Base-by-base conservation (phyloP, 2,888 invertebrate genomes). In the Drosophila kambysellisi region DNA sequence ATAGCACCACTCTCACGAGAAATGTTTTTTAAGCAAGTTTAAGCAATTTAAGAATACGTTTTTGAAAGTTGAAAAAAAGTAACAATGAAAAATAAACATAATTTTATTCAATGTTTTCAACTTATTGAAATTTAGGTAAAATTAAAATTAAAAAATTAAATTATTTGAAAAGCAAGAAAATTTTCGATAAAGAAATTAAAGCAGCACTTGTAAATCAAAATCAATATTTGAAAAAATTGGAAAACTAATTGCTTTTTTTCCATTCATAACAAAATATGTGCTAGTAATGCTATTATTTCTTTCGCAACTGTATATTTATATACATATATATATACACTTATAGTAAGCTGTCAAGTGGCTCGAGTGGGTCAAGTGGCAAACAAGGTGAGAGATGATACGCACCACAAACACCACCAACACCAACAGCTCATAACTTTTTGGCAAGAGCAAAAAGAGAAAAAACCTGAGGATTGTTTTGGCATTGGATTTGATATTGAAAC, bases 281-380 rank as follows among this genome's bases (percentile, higher is more conserved):
- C 4, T 4, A 41, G 41, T n/a, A 17, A 64, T 48, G 46, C 59
- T 70, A 46, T 35, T 41, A 41, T 41, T 41, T 41, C 41, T 4
- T 4, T n/a, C 11, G n/a, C 11, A 17, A 29, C 62, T 58, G 62
- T 48, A 51, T 63, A 37, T 20, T 29, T 29, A n/a, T 37, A 12
- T 20, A 20, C 0, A 20, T 1, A 41, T n/a, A 43, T 12, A 43
- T 35, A 61, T 68, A 79, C 85, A 79, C 83, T 83, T 72, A 66
- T 70, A 56, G 46, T 70, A 73, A 64, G 68, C 86, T 80, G 83
- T 68, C 81, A 80, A 82, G 82, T 82, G 76, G 70, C 41, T 73
- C 57, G 72, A 76, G 60, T 66, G 72, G 80, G 79, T 69, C 80
- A 70, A 66, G 62, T 65, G 75, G 54, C 48, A 58, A 76, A 54